These are phyloP conservation scores for Halcyon smyrnensis DNA, from an alignment of 2,797 vertebrate genomes.

Conservation along the genomic window DNA sequence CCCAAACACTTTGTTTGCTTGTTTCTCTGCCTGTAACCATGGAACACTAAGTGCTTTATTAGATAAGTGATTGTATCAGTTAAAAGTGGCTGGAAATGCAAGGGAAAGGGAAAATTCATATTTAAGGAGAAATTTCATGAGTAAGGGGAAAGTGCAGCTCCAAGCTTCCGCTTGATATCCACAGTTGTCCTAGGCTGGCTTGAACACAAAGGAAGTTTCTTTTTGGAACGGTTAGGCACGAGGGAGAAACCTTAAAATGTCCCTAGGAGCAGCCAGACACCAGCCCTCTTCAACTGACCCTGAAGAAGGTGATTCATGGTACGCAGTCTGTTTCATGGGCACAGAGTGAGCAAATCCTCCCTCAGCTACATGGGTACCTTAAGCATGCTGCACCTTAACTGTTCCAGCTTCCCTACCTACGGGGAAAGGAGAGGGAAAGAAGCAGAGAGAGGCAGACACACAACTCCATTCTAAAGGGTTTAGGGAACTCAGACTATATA, in stretches of 20 bases:
- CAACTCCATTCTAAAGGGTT: background rate
- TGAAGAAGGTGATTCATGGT: background rate
- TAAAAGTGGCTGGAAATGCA: background rate
- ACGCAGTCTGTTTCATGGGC: too few relatives aligned
- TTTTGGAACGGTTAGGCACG: background rate
- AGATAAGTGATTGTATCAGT: background rate
- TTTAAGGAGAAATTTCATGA: background rate
- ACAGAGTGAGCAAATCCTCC: background rate
- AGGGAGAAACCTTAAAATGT: background rate
- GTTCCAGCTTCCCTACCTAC: background rate
- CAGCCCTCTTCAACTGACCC: background rate
- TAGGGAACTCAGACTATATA: background rate
- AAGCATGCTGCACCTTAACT: background rate
- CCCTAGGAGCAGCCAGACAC: background rate
- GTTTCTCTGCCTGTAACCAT: conserved; percentile 9
- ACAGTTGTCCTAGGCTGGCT: background rate
- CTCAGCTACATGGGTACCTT: background rate
- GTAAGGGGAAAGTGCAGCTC: background rate
- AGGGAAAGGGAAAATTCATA: background rate
- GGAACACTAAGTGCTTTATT: background rate
- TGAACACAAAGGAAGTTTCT: background rate
- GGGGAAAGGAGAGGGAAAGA: background rate
- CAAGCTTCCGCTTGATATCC: background rate
- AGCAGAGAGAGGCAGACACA: background rate
- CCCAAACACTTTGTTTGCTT: conserved; percentile 9